phyloP scores from a whole-genome alignment of 1,140 invertebrate species.

The Bombus balteatus region DNA sequence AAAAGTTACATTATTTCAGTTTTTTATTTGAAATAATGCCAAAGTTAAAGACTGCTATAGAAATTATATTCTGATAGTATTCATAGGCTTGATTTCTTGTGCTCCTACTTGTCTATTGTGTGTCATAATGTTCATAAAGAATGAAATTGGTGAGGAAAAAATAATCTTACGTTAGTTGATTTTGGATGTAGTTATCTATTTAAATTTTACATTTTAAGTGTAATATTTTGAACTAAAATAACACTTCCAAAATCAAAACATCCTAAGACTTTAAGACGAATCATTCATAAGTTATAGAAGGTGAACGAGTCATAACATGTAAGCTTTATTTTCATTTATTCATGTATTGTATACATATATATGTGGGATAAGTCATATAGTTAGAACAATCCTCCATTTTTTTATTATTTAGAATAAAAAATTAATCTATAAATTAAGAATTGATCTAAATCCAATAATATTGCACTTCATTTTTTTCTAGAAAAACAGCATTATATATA shows the following conservation, averaged over 20 bases:
- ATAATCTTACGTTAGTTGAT: conserved; percentile 19
- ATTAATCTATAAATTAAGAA: not conserved
- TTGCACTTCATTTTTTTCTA: not conserved
- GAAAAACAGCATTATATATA: not conserved
- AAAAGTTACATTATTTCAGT: conserved; percentile 22
- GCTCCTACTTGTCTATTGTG: conserved; percentile 28
- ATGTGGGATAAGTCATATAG: not conserved
- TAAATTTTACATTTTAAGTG: conserved; percentile 30
- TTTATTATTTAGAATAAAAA: not conserved
- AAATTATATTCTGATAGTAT: conserved; percentile 26
- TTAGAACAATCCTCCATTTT: not conserved
- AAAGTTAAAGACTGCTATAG: conserved; percentile 58
- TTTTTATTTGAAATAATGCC: conserved; percentile 52
- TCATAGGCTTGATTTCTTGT: conserved; percentile 51
- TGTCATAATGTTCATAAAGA: conserved; percentile 42
- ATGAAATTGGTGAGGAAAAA: conserved; percentile 26
- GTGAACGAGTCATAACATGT: conserved; percentile 40
- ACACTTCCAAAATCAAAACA: conserved; percentile 53
- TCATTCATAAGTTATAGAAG: conserved; percentile 25
- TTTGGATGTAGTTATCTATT: conserved; percentile 45
- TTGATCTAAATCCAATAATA: not conserved
- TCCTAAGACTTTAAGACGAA: conserved; percentile 34
- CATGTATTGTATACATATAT: not conserved
- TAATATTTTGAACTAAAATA: conserved; percentile 8
- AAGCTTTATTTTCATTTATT: conserved; percentile 37